Evolutionary conservation across 64 coral and sea anemone species (phyloP).

Genomic region (Anthopleura sola): DNA sequence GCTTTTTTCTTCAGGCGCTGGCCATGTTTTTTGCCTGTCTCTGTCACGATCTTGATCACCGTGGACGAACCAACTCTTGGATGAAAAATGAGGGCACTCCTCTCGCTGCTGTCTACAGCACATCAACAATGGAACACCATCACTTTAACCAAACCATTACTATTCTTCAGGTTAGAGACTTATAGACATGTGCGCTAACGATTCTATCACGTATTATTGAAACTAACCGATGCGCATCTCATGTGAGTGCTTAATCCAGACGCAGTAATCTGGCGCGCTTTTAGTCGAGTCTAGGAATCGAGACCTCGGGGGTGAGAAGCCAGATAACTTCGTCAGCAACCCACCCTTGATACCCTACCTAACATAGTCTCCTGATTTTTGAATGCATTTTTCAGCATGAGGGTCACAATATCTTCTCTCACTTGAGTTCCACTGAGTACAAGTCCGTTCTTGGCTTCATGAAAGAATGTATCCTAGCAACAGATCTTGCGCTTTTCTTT

Average conservation of each 20-base stretch:
- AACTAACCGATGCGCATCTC: not conserved
- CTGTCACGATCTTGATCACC: conserved; percentile 96
- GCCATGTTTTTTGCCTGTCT: conserved; percentile 94
- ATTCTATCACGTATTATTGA: not conserved
- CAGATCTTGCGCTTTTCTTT: conserved; percentile 94
- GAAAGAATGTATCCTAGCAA: conserved; percentile 97
- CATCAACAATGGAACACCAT: conserved; percentile 96
- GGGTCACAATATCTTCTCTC: conserved; percentile 98
- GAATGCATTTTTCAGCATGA: conserved; percentile 61
- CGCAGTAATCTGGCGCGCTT: too few species aligned
- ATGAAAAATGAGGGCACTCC: conserved; percentile 98
- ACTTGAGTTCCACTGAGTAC: conserved; percentile 85
- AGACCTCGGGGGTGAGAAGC: too few species aligned
- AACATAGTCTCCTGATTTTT: too few species aligned
- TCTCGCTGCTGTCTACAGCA: conserved; percentile 91
- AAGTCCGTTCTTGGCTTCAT: conserved; percentile 94
- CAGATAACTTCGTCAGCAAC: too few species aligned
- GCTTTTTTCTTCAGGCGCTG: conserved; percentile 51
- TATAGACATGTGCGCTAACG: not conserved
- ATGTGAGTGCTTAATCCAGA: not conserved
- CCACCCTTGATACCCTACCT: too few species aligned
- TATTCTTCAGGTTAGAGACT: conserved; percentile 76
- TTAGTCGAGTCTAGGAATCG: too few species aligned
- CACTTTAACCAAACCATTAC: conserved; percentile 99
- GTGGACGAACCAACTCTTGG: conserved; percentile 97